Base-by-base conservation (phyloP, 2,797 vertebrate genomes). In the Uromys caudimaculatus region DNA sequence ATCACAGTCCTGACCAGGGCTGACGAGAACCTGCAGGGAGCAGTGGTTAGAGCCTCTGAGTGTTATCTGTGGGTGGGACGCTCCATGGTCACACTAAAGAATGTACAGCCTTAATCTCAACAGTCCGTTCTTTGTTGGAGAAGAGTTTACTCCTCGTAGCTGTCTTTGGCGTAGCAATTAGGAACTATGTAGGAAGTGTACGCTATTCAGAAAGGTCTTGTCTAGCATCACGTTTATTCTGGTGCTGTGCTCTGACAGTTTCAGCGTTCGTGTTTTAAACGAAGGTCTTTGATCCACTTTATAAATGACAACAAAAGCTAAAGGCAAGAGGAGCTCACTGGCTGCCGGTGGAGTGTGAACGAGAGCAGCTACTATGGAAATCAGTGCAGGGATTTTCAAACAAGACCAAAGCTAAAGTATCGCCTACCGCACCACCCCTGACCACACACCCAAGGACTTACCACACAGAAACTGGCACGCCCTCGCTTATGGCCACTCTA, bases 101-200 rank as follows among this genome's bases (percentile, higher is more conserved):
- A 82, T 23, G 4, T 1, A 56, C 35, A 41, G 32, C 79, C 77
- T 78, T 82, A 41, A 44, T 90, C 82, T 86, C 23, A 94, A 93
- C 17, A 94, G 41, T 91, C 75, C 41, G 23, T 0, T 19, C 24
- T 97, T 96, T 95, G 54, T 94, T 38, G 17, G 54, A 60, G 7
- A 97, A 38, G 2, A 58, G 3, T 75, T 96, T 89, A 71, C 96
- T 97, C 96, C 60, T 71, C 90, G 32, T 96, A 64, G 35, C 89
- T 97, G 94, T 71, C 11, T n/a, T 91, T 75, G 73, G 14, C 85
- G 27, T 64, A 52, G 92, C 89, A 96, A 75, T 96, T 85, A 96
- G 93, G 79, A 64, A 58, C 69, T 54, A 82, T 94, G 71, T 29
- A 29, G 71, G 58, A 91, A 50, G 29, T 29, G n/a, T 89, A 78